Conservation (phyloP, 2,888 invertebrate species). For the Drosophila trichaetosa region DNA sequence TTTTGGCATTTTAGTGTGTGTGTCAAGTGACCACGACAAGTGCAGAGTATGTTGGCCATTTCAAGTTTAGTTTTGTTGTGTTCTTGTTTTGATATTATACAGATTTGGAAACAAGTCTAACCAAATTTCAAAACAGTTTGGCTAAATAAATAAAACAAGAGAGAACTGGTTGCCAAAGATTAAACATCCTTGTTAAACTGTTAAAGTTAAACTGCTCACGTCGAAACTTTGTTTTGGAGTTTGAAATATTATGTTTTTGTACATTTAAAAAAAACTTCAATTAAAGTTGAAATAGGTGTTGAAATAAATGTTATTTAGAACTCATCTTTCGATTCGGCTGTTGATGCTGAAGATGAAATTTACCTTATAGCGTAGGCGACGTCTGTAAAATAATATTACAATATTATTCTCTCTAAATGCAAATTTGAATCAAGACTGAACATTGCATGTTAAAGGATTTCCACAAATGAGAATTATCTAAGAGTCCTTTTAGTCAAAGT, state of each 20-base stretch:
- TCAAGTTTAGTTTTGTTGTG: background rate
- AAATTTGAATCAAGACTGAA: background rate
- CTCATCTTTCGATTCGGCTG: too few relatives aligned
- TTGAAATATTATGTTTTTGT: too few relatives aligned
- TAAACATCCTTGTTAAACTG: background rate
- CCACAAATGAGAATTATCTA: background rate
- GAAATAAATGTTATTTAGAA: too few relatives aligned
- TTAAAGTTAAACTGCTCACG: background rate
- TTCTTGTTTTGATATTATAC: background rate
- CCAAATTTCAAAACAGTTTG: constrained; percentile 3
- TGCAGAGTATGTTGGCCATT: constrained; percentile 1
- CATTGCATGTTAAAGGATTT: background rate
- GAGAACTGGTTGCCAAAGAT: background rate
- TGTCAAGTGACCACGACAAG: constrained; percentile 43
- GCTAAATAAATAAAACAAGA: background rate
- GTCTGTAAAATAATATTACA: too few relatives aligned
- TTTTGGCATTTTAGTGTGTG: constrained; percentile 44
- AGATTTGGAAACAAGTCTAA: constrained; percentile 25
- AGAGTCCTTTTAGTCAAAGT: background rate
- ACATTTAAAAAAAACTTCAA: too few relatives aligned
- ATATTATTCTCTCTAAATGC: background rate
- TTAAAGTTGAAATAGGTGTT: too few relatives aligned
- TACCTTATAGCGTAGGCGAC: too few relatives aligned
- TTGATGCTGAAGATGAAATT: too few relatives aligned
- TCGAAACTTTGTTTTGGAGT: background rate